Evolutionary conservation across 2,888 invertebrate genomes (phyloP).

Genomic region (Polia nebulosa): DNA sequence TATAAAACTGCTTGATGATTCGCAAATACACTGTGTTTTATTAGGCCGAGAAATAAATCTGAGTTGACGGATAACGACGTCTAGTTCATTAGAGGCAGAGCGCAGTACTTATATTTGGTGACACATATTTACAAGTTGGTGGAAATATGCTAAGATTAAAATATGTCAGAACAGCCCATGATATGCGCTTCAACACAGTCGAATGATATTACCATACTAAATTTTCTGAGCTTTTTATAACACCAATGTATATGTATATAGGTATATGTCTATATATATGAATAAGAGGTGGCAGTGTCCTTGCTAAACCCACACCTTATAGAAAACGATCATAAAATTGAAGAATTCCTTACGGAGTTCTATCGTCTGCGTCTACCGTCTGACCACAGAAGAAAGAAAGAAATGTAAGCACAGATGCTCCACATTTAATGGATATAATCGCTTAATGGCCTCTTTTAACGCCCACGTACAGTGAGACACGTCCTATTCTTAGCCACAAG

Average conservation of each 20-base stretch:
- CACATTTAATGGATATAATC: constrained; percentile 28
- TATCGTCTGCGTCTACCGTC: neutral
- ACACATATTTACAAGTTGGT: constrained; percentile 12
- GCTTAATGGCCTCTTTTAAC: constrained; percentile 18
- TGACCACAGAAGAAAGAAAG: constrained; percentile 1
- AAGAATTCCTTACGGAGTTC: constrained; percentile 16
- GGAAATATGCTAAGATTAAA: neutral
- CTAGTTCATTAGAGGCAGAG: constrained; percentile 55
- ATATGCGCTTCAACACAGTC: no score
- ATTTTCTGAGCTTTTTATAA: no score
- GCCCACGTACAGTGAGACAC: constrained; percentile 28
- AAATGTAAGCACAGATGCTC: constrained; percentile 9
- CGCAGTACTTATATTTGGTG: constrained; percentile 6
- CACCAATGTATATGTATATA: no score
- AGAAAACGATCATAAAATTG: constrained; percentile 12
- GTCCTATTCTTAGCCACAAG: constrained; percentile 33
- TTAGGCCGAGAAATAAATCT: constrained; percentile 62
- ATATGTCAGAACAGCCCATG: neutral
- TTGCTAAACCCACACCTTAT: neutral
- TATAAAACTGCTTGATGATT: constrained; percentile 73
- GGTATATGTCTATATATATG: no score
- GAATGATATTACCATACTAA: neutral
- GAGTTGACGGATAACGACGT: constrained; percentile 58
- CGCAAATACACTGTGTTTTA: constrained; percentile 67
- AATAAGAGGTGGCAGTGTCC: neutral